Conservation (phyloP, 2,113 vertebrate genomes). For the Ursus arctos region DNA sequence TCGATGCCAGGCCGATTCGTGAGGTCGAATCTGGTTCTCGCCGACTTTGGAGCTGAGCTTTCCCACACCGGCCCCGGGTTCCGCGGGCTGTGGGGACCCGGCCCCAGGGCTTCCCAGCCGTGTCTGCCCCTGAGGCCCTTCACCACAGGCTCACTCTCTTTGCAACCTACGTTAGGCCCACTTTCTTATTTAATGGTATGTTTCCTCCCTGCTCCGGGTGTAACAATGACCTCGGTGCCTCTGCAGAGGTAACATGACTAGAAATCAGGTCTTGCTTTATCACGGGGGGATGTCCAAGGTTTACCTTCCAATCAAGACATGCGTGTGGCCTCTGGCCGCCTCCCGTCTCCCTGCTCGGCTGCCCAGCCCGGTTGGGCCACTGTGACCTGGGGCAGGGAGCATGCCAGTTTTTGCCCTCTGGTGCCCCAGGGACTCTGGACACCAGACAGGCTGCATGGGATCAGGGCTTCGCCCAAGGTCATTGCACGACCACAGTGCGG, state of each 20-base stretch:
- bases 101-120: not conserved
- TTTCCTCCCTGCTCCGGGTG: not conserved
- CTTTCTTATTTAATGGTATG: rapidly evolving
- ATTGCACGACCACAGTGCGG: rapidly evolving
- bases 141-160: rapidly evolving
- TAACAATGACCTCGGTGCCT: not conserved
- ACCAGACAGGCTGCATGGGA: rapidly evolving
- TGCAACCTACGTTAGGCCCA: rapidly evolving
- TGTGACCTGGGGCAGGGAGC: not conserved
- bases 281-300: rapidly evolving
- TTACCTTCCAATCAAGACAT: not conserved
- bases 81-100: rapidly evolving
- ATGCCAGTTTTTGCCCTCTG: not conserved
- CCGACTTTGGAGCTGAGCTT: too few species aligned
- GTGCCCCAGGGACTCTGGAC: not conserved
- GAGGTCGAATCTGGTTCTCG: rapidly evolving
- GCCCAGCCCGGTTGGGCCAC: not conserved
- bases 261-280: not conserved
- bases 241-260: rapidly evolving
- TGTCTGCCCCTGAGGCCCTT: not conserved
- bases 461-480: not conserved
- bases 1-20: rapidly evolving
- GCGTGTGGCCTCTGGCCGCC: rapidly evolving
- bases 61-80: rapidly evolving
- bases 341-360: not conserved